These are phyloP conservation scores for Subanguina moxae DNA, from an alignment of 1,140 invertebrate species.

Conservation along the genomic window DNA sequence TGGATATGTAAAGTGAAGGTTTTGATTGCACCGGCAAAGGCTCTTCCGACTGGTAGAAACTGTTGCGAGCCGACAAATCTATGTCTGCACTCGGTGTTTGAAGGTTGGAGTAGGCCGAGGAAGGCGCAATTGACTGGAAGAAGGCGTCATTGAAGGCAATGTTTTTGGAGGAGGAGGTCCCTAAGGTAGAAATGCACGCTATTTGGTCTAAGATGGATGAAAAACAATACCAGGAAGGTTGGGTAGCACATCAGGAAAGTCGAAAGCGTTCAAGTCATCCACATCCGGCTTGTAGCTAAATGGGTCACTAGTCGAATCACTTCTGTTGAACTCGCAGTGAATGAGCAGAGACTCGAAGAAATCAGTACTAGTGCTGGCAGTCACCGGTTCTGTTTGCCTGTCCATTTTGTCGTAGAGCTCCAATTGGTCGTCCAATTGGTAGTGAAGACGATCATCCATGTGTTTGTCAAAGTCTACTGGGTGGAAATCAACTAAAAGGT, in stretches of 20 bases:
- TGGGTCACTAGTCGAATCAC: not conserved
- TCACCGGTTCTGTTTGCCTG: not conserved
- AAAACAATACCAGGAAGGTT: not conserved
- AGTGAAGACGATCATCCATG: not conserved
- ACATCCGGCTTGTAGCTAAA: not conserved
- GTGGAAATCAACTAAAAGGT: not conserved
- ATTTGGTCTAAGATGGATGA: too few species aligned
- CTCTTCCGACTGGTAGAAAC: not conserved
- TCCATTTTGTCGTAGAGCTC: not conserved
- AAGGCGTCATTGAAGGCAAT: constrained; percentile 1
- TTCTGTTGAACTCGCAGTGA: not conserved
- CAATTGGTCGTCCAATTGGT: not conserved
- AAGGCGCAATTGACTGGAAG: constrained; percentile 2
- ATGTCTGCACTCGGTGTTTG: not conserved
- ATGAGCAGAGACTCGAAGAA: not conserved
- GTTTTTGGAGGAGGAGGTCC: not conserved
- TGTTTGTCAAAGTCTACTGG: not conserved
- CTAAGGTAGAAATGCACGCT: too few species aligned
- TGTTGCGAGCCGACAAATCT: not conserved
- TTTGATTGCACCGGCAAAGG: constrained; percentile 33
- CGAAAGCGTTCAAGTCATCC: not conserved
- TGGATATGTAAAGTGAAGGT: not conserved
- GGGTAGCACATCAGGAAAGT: constrained; percentile 1
- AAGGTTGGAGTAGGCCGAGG: not conserved
- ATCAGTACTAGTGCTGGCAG: not conserved